Conservation (phyloP, 2,797 vertebrate species). For the Orientallactaga sibirica region DNA sequence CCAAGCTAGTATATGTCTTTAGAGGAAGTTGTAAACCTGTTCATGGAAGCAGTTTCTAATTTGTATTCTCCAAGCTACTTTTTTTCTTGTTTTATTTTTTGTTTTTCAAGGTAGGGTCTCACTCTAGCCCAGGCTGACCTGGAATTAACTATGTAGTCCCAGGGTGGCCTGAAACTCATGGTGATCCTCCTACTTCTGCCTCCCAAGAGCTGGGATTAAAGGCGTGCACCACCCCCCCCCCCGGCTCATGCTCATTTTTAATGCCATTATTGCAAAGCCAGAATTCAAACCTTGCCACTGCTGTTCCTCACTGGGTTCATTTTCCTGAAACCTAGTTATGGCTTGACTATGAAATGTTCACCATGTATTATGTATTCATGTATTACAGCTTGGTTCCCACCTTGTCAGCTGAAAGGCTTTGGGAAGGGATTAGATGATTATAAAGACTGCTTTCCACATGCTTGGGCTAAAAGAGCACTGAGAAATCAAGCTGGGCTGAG, state of each 20-base stretch:
- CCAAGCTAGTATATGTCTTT: not conserved
- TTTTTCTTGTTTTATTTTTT: too few species aligned
- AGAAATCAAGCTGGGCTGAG: too few species aligned
- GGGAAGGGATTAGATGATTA: not conserved
- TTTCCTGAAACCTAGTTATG: not conserved
- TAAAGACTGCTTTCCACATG: not conserved
- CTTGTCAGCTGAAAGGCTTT: not conserved
- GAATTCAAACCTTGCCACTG: slow-evolving; percentile 28
- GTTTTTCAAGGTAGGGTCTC: too few species aligned
- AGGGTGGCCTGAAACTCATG: too few species aligned
- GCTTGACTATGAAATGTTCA: not conserved
- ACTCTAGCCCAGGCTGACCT: too few species aligned
- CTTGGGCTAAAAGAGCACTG: too few species aligned
- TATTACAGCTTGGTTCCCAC: not conserved
- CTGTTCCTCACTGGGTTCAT: not conserved
- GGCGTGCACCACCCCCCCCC: too few species aligned
- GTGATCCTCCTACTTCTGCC: too few species aligned
- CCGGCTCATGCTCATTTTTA: not conserved
- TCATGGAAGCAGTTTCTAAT: slow-evolving; percentile 33
- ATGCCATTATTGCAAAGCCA: not conserved
- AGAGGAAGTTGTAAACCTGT: not conserved
- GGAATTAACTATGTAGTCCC: too few species aligned
- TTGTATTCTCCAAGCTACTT: not conserved
- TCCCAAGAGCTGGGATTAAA: too few species aligned
- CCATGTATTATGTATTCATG: not conserved